phyloP scores from a whole-genome alignment of 1,140 invertebrate species.

The Carcinoscorpius rotundicauda region DNA sequence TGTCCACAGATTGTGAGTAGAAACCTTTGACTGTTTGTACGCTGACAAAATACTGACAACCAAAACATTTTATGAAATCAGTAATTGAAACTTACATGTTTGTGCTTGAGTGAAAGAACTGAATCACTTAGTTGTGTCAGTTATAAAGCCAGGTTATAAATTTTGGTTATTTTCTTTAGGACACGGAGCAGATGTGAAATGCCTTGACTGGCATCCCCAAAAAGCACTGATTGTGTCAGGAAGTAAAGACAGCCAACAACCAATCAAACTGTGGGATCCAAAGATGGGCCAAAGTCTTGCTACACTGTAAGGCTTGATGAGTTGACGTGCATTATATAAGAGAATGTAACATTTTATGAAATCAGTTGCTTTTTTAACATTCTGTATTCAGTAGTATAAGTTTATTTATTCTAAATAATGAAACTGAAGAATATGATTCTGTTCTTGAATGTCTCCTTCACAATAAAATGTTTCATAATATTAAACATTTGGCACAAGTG shows the following conservation, averaged over 20 bases:
- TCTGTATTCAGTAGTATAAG: slow-evolving; percentile 1
- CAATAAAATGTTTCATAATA: too few relatives aligned
- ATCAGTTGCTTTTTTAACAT: slow-evolving; percentile 2
- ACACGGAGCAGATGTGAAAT: slow-evolving; percentile 98
- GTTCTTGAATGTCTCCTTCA: too few relatives aligned
- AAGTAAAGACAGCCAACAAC: slow-evolving; percentile 99
- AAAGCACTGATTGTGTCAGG: slow-evolving; percentile 94
- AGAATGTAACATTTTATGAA: too few relatives aligned
- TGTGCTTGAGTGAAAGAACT: not conserved
- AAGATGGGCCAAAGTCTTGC: slow-evolving; percentile 67
- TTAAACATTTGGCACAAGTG: too few relatives aligned
- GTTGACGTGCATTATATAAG: too few relatives aligned
- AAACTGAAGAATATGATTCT: not conserved
- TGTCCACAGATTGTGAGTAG: too few relatives aligned
- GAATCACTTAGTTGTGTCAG: not conserved
- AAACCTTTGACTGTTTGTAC: too few relatives aligned
- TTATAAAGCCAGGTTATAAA: slow-evolving; percentile 3
- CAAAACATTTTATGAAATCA: not conserved
- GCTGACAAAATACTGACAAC: too few relatives aligned
- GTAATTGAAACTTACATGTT: not conserved
- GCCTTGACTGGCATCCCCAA: slow-evolving; percentile 98
- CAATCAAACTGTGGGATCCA: slow-evolving; percentile 99
- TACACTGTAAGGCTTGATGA: slow-evolving; percentile 41
- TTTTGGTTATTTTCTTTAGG: slow-evolving; percentile 41
- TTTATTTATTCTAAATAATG: not conserved